Evolutionary conservation across 1,140 invertebrate species (phyloP).

Genomic region (Drosophila rhopaloa): DNA sequence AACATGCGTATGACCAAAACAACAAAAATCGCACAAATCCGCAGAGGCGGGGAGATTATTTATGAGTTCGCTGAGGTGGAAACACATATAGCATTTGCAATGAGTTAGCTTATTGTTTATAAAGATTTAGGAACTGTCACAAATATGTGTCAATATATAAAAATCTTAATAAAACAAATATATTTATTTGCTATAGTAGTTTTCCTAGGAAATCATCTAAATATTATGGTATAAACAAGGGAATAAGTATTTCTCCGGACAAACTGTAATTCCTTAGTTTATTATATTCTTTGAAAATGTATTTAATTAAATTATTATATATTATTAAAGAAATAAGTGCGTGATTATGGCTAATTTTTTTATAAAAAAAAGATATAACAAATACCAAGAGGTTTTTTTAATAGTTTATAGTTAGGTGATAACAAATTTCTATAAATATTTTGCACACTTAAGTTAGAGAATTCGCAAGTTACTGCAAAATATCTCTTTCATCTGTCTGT

Average conservation of each 20-base stretch:
- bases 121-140: conserved; percentile 41
- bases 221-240: not conserved
- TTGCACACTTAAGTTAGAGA: not conserved
- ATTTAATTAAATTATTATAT: too few relatives aligned
- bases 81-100: conserved; percentile 44
- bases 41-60: conserved; percentile 50
- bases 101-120: conserved; percentile 37
- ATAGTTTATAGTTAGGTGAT: too few relatives aligned
- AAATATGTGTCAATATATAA: conserved; percentile 11
- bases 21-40: conserved; percentile 46
- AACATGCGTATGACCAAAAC: conserved; percentile 47
- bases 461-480: not conserved
- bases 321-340: too few relatives aligned
- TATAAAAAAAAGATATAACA: too few relatives aligned
- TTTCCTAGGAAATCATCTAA: not conserved
- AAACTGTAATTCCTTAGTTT: too few relatives aligned
- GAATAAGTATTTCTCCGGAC: not conserved
- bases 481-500: conserved; percentile 4
- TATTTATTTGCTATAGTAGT: conserved; percentile 1
- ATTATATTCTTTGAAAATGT: too few relatives aligned
- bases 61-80: conserved; percentile 59
- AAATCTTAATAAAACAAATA: conserved; percentile 20
- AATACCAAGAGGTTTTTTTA: too few relatives aligned
- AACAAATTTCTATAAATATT: too few relatives aligned
- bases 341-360: too few relatives aligned